These are phyloP conservation scores for Sebastes nivosus DNA, from an alignment of 2,797 vertebrate genomes.

Conservation along the genomic window DNA sequence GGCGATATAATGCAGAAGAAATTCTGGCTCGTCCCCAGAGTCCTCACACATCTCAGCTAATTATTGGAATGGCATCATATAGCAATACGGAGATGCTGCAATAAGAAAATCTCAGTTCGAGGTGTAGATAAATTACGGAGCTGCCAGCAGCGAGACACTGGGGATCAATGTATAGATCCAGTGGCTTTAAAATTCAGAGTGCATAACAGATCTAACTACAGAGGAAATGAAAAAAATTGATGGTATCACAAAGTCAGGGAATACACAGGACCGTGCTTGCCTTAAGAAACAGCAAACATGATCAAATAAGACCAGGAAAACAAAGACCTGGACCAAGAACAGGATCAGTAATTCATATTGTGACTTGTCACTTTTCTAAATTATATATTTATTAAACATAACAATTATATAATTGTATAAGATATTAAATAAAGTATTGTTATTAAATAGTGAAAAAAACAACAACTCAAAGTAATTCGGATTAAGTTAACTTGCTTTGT, in stretches of 20 bases:
- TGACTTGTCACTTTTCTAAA: not conserved
- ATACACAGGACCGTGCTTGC: not conserved
- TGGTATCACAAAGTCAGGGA: not conserved
- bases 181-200: constrained; percentile 24
- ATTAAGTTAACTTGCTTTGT: too few relatives aligned
- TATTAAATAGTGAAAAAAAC: not conserved
- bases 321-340: not conserved
- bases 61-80: constrained; percentile 5
- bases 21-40: not conserved
- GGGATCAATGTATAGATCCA: constrained; percentile 46
- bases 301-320: not conserved
- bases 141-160: not conserved
- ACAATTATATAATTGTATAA: not conserved
- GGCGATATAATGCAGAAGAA: not conserved
- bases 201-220: not conserved
- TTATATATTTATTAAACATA: not conserved
- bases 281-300: not conserved
- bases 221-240: constrained; percentile 5
- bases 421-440: not conserved
- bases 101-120: not conserved
- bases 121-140: constrained; percentile 4
- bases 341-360: not conserved
- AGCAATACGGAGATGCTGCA: not conserved
- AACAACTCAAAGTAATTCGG: accelerated
- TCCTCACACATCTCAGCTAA: constrained; percentile 1